Conservation (phyloP, 1,140 invertebrate genomes). For the Ostrea denselamellosa region DNA sequence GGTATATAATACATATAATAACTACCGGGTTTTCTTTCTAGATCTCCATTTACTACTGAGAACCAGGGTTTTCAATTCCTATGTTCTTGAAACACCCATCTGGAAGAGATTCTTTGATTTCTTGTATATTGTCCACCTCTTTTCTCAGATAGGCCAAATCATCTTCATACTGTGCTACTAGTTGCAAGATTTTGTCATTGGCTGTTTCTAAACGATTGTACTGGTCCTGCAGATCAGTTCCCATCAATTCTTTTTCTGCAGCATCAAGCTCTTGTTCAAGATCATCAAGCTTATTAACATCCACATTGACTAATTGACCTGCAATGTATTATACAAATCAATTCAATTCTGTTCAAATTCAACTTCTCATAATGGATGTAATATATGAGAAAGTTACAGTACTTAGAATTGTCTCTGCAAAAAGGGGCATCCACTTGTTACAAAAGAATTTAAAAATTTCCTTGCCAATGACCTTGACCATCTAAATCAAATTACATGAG, state of each 20-base stretch:
- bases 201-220: slow-evolving; percentile 60
- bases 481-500: too few relatives aligned
- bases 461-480: too few relatives aligned
- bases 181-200: slow-evolving; percentile 83
- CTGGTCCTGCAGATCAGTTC: slow-evolving; percentile 87
- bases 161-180: slow-evolving; percentile 90
- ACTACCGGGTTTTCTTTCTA: slow-evolving; percentile 26
- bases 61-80: slow-evolving; percentile 64
- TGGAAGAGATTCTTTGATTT: slow-evolving; percentile 90
- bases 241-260: slow-evolving; percentile 87
- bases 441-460: too few relatives aligned
- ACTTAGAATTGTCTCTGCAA: too few relatives aligned
- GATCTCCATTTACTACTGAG: slow-evolving; percentile 25
- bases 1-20: neutral
- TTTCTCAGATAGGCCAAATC: slow-evolving; percentile 86
- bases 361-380: too few relatives aligned
- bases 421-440: too few relatives aligned
- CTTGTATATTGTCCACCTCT: slow-evolving; percentile 92
- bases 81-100: slow-evolving; percentile 87
- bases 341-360: neutral
- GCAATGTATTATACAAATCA: slow-evolving; percentile 44
- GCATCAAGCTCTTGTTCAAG: slow-evolving; percentile 86
- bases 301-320: slow-evolving; percentile 76
- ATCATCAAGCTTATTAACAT: slow-evolving; percentile 84
- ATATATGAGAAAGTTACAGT: too few relatives aligned